phyloP scores from a whole-genome alignment of 1,140 invertebrate species.

The Arctopsyche grandis region DNA sequence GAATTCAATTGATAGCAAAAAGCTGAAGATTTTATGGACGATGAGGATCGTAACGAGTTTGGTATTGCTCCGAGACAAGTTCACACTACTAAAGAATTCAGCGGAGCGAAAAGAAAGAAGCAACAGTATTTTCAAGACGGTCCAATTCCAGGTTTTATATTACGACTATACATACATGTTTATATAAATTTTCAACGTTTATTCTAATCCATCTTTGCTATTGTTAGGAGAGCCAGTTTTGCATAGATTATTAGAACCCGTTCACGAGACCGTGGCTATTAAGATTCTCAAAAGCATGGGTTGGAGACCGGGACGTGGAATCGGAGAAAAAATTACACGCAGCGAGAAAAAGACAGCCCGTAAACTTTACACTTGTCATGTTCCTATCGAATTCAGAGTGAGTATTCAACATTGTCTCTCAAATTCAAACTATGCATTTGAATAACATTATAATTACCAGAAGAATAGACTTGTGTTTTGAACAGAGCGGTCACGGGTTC shows the following conservation, averaged over 20 bases:
- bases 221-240: slow-evolving; percentile 74
- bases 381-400: slow-evolving; percentile 65
- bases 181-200: too few relatives aligned
- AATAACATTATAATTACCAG: too few relatives aligned
- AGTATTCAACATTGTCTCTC: slow-evolving; percentile 46
- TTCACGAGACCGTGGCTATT: slow-evolving; percentile 89
- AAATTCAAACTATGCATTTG: neutral
- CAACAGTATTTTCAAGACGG: slow-evolving; percentile 67
- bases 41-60: slow-evolving; percentile 94
- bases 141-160: slow-evolving; percentile 77
- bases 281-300: slow-evolving; percentile 87
- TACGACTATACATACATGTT: too few relatives aligned
- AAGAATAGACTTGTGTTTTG: too few relatives aligned
- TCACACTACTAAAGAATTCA: slow-evolving; percentile 81
- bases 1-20: slow-evolving; percentile 59
- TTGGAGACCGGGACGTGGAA: slow-evolving; percentile 90
- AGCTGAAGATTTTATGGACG: slow-evolving; percentile 98
- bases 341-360: slow-evolving; percentile 69
- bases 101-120: slow-evolving; percentile 66
- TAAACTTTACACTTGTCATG: slow-evolving; percentile 77
- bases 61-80: slow-evolving; percentile 91
- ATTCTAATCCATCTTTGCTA: neutral
- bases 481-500: too few relatives aligned
- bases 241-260: slow-evolving; percentile 80
- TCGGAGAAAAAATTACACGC: slow-evolving; percentile 78